Percentiles rank a stretch among this genome's conserved stretches.
Conservation (phyloP, 2,113 vertebrate species). For the Etheostoma spectabile region DNA sequence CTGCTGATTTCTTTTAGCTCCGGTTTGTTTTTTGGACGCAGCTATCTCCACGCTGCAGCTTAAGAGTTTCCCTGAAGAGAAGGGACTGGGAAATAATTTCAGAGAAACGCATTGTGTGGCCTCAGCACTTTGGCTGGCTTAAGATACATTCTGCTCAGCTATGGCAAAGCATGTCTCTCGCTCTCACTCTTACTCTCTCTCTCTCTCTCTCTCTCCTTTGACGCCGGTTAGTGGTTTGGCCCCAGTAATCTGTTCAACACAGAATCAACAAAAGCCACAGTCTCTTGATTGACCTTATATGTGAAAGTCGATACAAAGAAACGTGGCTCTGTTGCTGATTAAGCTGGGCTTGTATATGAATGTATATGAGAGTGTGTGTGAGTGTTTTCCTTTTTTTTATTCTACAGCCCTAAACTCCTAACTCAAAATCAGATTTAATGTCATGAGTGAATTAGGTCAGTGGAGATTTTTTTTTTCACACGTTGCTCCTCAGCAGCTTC, state of each 20-base stretch:
- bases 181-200: not conserved
- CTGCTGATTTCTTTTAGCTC: constrained; percentile 69
- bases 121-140: constrained; percentile 81
- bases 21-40: constrained; percentile 74
- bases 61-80: constrained; percentile 84
- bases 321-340: constrained; percentile 73
- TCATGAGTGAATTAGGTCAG: constrained; percentile 56
- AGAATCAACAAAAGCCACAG: constrained; percentile 77
- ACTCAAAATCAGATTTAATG: constrained; percentile 54
- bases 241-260: constrained; percentile 76
- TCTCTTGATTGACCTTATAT: constrained; percentile 79
- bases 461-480: constrained; percentile 48
- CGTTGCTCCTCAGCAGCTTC: constrained; percentile 45
- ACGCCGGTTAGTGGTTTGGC: constrained; percentile 72
- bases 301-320: constrained; percentile 74
- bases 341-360: constrained; percentile 34
- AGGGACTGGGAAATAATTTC: constrained; percentile 76
- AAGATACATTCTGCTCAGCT: constrained; percentile 70
- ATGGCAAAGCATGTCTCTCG: constrained; percentile 35
- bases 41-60: constrained; percentile 88
- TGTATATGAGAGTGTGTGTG: constrained; percentile 26
- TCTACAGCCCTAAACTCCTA: constrained; percentile 32
- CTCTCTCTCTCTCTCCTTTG: constrained; percentile 4
- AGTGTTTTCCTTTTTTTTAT: constrained; percentile 22
- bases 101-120: constrained; percentile 76